Conservation (phyloP, 1,140 invertebrate species). For the Cotesia glomerata region DNA sequence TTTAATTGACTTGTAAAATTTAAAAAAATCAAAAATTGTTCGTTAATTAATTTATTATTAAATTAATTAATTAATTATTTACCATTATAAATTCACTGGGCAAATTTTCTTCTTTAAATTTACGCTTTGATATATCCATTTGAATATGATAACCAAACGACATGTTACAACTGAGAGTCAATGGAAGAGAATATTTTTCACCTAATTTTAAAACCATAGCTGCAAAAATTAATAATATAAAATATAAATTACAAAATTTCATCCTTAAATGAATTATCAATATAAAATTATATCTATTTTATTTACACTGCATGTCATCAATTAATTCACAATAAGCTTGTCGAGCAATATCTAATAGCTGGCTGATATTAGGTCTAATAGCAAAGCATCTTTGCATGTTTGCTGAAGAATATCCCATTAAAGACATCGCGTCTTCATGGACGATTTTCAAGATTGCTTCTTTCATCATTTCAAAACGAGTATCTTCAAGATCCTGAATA, state of each 20-base stretch:
- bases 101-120: constrained; percentile 65
- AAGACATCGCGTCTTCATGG: constrained; percentile 74
- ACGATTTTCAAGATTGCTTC: constrained; percentile 73
- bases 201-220: constrained; percentile 70
- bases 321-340: constrained; percentile 79
- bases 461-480: constrained; percentile 67
- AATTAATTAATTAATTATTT: too few species aligned
- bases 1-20: neutral
- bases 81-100: constrained; percentile 73
- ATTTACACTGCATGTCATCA: constrained; percentile 74
- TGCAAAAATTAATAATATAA: constrained; percentile 40
- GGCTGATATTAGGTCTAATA: constrained; percentile 77
- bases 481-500: constrained; percentile 57
- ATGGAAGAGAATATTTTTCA: constrained; percentile 69
- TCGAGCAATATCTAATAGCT: constrained; percentile 78
- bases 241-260: constrained; percentile 19
- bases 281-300: too few species aligned
- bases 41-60: too few species aligned
- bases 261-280: too few species aligned
- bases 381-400: constrained; percentile 84
- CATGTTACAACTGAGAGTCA: constrained; percentile 71
- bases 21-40: too few species aligned
- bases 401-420: constrained; percentile 72
- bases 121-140: constrained; percentile 59
- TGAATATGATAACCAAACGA: constrained; percentile 80